phyloP scores from a whole-genome alignment of 2,888 invertebrate genomes.

The Hypolimnas misippus region DNA sequence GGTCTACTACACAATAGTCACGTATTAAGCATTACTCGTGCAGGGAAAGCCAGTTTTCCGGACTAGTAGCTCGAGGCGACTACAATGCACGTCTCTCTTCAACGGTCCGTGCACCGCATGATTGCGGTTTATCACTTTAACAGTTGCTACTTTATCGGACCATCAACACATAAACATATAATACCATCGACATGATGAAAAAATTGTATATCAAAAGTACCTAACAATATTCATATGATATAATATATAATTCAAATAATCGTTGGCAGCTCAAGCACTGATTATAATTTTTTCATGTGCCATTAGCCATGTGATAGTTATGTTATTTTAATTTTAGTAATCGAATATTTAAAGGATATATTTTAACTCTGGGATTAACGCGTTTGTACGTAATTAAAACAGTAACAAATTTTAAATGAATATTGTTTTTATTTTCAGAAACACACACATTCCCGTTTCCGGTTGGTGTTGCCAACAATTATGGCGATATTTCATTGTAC shows the following conservation, averaged over 20 bases:
- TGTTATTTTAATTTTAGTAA: too few species aligned
- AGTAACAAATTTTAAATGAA: background rate
- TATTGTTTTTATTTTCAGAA: constrained; percentile 49
- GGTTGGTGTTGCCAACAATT: constrained; percentile 54
- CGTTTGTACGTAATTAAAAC: background rate
- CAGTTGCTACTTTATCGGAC: constrained; percentile 12
- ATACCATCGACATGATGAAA: background rate
- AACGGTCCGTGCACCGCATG: constrained; percentile 66
- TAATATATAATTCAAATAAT: background rate
- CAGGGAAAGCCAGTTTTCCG: constrained; percentile 76
- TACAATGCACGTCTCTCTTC: constrained; percentile 63
- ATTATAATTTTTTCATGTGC: too few species aligned
- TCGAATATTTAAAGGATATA: too few species aligned
- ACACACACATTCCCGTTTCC: constrained; percentile 44
- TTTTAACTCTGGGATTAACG: too few species aligned
- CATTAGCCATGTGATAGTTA: too few species aligned
- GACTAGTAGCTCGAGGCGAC: constrained; percentile 70
- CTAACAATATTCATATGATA: background rate
- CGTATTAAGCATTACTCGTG: constrained; percentile 48
- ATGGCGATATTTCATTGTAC: constrained; percentile 53
- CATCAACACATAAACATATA: background rate
- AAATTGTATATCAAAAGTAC: background rate
- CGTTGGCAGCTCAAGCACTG: too few species aligned
- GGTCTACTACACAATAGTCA: constrained; percentile 47
- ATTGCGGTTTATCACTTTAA: constrained; percentile 50